A percentile compares a stretch with the other conserved stretches of the same genome.
phyloP scores from a whole-genome alignment of 2,888 invertebrate species.

The Pecten maximus region DNA sequence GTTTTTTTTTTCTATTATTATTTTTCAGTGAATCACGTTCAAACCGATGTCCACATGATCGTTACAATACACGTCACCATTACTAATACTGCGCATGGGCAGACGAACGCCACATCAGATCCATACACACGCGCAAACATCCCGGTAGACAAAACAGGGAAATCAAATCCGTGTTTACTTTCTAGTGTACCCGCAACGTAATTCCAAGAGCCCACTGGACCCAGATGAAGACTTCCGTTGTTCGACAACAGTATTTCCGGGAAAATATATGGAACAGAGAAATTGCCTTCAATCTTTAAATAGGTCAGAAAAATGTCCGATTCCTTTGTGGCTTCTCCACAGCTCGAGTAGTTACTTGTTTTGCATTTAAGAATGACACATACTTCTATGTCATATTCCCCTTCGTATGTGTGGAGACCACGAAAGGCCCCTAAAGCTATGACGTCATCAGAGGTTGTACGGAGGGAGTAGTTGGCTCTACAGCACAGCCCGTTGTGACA shows the following conservation, averaged over 20 bases:
- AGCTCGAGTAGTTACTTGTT: constrained; percentile 53
- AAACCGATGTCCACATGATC: background rate
- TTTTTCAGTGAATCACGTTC: too few relatives aligned
- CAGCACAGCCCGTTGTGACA: constrained; percentile 72
- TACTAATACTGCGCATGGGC: background rate
- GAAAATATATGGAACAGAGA: constrained; percentile 58
- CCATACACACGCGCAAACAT: constrained; percentile 63
- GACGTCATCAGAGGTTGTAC: constrained; percentile 43
- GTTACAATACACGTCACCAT: background rate
- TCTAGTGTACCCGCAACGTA: constrained; percentile 53
- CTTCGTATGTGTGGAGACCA: constrained; percentile 70
- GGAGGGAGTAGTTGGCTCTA: constrained; percentile 58
- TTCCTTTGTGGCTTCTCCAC: constrained; percentile 58
- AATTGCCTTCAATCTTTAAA: constrained; percentile 57
- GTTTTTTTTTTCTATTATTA: too few relatives aligned
- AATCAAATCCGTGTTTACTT: constrained; percentile 45
- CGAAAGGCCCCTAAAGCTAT: constrained; percentile 73
- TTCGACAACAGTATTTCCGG: constrained; percentile 66
- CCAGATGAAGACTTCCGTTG: constrained; percentile 51
- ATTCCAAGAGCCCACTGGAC: constrained; percentile 46
- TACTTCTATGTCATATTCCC: constrained; percentile 69
- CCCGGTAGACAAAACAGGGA: constrained; percentile 59
- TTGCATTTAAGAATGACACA: constrained; percentile 71
- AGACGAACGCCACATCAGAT: background rate
- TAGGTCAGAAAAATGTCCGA: constrained; percentile 57